Evolutionary conservation across 2,113 vertebrate species (phyloP).

Genomic region (Triplophysa dalaica): DNA sequence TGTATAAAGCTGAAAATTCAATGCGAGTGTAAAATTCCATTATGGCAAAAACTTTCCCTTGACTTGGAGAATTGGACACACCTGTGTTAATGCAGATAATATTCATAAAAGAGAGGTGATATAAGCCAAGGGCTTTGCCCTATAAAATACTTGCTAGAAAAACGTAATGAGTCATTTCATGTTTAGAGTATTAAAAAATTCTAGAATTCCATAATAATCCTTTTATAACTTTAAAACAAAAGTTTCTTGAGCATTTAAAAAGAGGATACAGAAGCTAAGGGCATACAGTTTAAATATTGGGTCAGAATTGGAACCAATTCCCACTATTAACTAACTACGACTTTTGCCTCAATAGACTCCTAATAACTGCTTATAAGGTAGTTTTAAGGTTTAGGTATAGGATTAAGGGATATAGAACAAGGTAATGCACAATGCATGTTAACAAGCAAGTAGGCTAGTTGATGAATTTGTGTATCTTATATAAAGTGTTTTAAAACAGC

Average conservation of each 20-base stretch:
- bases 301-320: too few species aligned
- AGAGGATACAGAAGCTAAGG: too few species aligned
- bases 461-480: too few species aligned
- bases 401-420: too few species aligned
- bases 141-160: background rate
- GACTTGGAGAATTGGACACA: slow-evolving; percentile 23
- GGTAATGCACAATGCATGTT: too few species aligned
- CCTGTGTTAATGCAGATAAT: background rate
- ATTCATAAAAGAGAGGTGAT: background rate
- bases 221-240: background rate
- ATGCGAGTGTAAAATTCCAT: slow-evolving; percentile 33
- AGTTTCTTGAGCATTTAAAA: background rate
- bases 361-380: too few species aligned
- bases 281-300: too few species aligned
- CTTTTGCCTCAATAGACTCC: too few species aligned
- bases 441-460: too few species aligned
- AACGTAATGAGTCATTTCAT: background rate
- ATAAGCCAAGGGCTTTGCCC: background rate
- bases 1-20: slow-evolving; percentile 33
- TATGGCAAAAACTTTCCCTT: slow-evolving; percentile 19
- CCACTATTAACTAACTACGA: too few species aligned
- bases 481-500: too few species aligned
- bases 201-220: background rate
- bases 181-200: background rate
- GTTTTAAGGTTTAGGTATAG: too few species aligned